Evolutionary conservation across 2,888 invertebrate species (phyloP), one percentile per base, ranked within the genome.

Genomic region (Abrostola tripartita): DNA sequence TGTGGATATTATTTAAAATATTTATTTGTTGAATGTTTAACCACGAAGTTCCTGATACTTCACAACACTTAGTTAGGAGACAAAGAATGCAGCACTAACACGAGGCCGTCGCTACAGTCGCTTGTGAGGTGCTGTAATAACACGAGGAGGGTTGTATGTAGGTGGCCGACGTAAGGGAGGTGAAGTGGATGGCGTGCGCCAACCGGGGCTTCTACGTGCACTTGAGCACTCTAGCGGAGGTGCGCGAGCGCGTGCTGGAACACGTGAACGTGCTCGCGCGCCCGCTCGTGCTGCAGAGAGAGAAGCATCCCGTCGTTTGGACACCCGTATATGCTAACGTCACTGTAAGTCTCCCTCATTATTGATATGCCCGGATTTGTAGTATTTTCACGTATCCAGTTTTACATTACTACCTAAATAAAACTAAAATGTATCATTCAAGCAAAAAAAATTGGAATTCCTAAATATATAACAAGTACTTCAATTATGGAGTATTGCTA

Each of bases 151-250:
- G 53, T 68, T 62, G 65, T 71, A 52, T 70, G 47, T 69, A 84
- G 94, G 97, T 97, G 66, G 97, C 98, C 40, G 99, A 99, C 91
- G 97, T 98, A 55, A 95, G 98, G 75, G 98, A 99, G 87, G 98
- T 99, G 73, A 97, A 98, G 87, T 98, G 98, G 98, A 99, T 99
- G 98, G 99, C 99, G 55, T 99, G 99, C 91, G 97, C 97, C 36
- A 99, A 99, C 92, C 97, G 98, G 91, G 99, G 99, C 10, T 99
- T 97, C 91, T 99, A 98, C 94, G 98, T 99, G 35, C 99, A 99
- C 88, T 96, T 99, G 57, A 98, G 98, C 77, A 99, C 99, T 38
- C 95, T 98, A 86, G 99, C 99, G 0, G 99, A 99, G 94, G 99
- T 99, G 44, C 96, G 99, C 62, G 99, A 99, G 93, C 97, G 99